Conservation (phyloP, 2,797 vertebrate genomes). For the Limosa lapponica region DNA sequence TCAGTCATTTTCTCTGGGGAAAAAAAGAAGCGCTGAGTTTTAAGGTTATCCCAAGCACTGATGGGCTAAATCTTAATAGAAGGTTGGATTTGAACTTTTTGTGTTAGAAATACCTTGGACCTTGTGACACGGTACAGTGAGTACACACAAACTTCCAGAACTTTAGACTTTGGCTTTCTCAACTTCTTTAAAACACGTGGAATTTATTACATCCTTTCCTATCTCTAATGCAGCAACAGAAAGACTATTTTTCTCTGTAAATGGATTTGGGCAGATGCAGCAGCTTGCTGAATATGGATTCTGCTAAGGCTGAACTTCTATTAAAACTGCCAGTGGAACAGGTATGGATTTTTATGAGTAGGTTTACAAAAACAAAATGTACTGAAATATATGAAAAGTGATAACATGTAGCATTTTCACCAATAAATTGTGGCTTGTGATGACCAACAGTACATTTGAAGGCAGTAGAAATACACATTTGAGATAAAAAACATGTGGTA, state of each 20-base stretch:
- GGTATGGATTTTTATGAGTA: background rate
- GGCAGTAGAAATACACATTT: background rate
- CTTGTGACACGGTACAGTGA: background rate
- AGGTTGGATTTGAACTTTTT: background rate
- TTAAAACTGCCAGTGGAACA: background rate
- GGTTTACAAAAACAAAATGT: background rate
- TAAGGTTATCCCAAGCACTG: background rate
- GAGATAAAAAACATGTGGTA: background rate
- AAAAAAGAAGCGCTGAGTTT: background rate
- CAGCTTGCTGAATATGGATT: background rate
- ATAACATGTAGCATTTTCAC: background rate
- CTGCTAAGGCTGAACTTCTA: background rate
- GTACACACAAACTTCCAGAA: background rate
- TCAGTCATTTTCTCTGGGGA: background rate
- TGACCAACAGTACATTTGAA: background rate
- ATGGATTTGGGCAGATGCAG: background rate
- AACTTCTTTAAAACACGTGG: background rate
- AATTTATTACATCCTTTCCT: background rate
- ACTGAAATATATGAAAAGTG: background rate
- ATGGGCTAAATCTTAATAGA: background rate
- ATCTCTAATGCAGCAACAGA: background rate
- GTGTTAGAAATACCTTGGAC: background rate
- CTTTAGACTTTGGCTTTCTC: background rate
- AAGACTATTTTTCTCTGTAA: slow-evolving; percentile 10
- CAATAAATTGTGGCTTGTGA: background rate